Base-by-base conservation (phyloP, 2,797 vertebrate species). In the Trachurus trachurus region DNA sequence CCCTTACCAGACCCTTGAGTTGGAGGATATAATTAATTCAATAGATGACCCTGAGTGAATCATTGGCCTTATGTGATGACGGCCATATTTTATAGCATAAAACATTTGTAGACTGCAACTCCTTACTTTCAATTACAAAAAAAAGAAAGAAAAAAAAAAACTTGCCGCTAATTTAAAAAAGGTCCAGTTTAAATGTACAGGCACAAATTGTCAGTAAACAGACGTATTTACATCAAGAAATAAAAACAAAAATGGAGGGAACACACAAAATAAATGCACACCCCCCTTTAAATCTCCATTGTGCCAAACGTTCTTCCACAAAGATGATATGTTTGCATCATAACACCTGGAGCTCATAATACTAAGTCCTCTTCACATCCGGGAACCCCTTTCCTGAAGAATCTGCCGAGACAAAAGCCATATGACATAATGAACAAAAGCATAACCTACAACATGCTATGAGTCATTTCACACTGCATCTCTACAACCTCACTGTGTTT, bases 381-480 rank as follows among this genome's bases (percentile, higher is more conserved):
- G 95, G 59, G 98, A 99, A 70, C 98, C 98, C 65, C 98, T 95
- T 86, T 99, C 98, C 94, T 99, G 98, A 92, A 99, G 96, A 93
- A 99, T 98, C 98, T 99, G 96, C 73, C 94, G 92, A 92, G 64
- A 92, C 64, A 57, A 11, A 42, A 15, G 12, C 8, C 34, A 8
- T 8, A 37, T 1, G 0, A 66, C 0, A 60, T 1, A 53, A 19
- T 63, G 0, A 49, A 61, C 11, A 74, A 58, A 70, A 76, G 72
- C 21, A 59, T n/a, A 62, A 39, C 2, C 5, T 1, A 29, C 5
- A 29, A 34, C 45, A 60, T 17, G 44, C 4, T 31, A 0, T 29
- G 11, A 39, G 12, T 26, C n/a, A 50, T 39, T 7, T 2, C 47
- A 19, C 26, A 66, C 16, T 0, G 3, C 47, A 11, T 61, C 9